Evolutionary conservation across 1,140 invertebrate genomes (phyloP).

Genomic region (Aleiodes sp.): DNA sequence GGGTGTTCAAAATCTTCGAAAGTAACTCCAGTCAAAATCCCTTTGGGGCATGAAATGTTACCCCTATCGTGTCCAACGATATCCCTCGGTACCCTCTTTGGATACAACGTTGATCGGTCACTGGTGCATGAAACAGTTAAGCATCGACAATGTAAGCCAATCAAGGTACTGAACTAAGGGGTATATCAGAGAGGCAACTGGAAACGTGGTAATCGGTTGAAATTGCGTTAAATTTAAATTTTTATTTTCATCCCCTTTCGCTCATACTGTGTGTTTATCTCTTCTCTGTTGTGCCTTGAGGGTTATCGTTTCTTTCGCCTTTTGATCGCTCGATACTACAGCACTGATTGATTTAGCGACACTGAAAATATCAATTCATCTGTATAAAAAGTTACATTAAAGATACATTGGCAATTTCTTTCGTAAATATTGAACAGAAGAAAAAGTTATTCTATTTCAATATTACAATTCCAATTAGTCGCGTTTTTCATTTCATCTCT

Average conservation of each 20-base stretch:
- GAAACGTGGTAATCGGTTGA: conserved; percentile 58
- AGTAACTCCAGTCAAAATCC: conserved; percentile 31
- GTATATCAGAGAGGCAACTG: conserved; percentile 37
- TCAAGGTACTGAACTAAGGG: conserved; percentile 51
- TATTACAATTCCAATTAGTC: too few species aligned
- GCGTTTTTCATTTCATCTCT: neutral
- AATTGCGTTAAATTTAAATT: conserved; percentile 66
- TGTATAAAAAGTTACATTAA: neutral
- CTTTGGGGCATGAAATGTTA: conserved; percentile 57
- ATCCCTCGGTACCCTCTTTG: conserved; percentile 47
- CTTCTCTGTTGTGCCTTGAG: neutral
- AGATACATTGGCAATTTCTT: too few species aligned
- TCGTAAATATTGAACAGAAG: too few species aligned
- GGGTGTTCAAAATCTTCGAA: conserved; percentile 35
- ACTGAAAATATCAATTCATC: neutral
- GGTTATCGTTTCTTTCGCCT: neutral
- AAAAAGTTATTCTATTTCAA: too few species aligned
- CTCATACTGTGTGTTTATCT: neutral
- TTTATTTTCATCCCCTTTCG: conserved; percentile 43
- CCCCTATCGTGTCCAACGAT: conserved; percentile 64
- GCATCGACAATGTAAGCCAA: conserved; percentile 67
- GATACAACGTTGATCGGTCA: conserved; percentile 51
- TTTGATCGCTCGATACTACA: neutral
- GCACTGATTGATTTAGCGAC: neutral
- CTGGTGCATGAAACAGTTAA: conserved; percentile 68